These are phyloP conservation scores for Montipora capitata DNA, from an alignment of 92 coral and sea anemone species.

Conservation along the genomic window DNA sequence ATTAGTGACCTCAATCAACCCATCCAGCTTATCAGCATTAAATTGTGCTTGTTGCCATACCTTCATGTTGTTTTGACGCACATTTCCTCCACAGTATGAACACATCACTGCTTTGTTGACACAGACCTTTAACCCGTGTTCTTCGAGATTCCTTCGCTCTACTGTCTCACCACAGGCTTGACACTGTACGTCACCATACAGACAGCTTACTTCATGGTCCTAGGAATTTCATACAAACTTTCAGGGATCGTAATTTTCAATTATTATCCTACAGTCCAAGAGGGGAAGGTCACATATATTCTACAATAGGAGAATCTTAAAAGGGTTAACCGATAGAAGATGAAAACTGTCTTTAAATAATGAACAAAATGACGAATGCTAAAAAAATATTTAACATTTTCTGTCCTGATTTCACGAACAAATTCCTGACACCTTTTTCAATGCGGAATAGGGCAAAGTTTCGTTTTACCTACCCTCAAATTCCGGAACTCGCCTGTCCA, in stretches of 20 bases:
- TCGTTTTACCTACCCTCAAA: neutral
- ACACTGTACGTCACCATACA: neutral
- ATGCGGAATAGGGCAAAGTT: neutral
- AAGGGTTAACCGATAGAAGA: too few species aligned
- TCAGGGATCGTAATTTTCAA: neutral
- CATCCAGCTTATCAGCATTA: too few species aligned
- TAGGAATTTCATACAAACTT: neutral
- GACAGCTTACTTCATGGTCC: slow-evolving; percentile 25
- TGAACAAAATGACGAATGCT: too few species aligned
- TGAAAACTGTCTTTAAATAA: too few species aligned
- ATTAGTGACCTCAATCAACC: too few species aligned
- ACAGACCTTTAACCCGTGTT: slow-evolving; percentile 16
- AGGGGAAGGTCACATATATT: too few species aligned
- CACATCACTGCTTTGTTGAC: neutral
- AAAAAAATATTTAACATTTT: too few species aligned
- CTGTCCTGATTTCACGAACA: too few species aligned
- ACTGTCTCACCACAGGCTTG: too few species aligned
- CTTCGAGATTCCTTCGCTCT: neutral
- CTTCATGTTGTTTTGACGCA: neutral
- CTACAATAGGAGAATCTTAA: too few species aligned
- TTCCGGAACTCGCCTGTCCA: slow-evolving; percentile 64
- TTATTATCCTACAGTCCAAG: too few species aligned
- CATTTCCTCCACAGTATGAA: too few species aligned
- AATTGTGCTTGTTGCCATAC: neutral
- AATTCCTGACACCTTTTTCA: neutral